Percentiles rank a stretch among this genome's conserved stretches.
Evolutionary conservation across 2,797 vertebrate genomes (phyloP).

Genomic region (Lutjanus argentimaculatus): DNA sequence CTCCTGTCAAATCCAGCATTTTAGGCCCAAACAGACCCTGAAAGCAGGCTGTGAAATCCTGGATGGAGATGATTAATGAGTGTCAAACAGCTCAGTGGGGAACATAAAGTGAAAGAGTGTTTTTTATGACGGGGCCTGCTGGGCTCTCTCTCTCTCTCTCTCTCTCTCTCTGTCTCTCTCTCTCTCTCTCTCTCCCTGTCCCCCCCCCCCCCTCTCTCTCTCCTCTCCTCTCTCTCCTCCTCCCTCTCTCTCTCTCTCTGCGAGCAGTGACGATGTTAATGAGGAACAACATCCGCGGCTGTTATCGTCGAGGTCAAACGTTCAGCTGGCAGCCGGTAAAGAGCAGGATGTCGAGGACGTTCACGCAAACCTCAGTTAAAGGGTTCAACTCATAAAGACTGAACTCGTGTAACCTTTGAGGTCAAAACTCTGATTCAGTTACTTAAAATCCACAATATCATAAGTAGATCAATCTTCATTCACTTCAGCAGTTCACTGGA

Average conservation of each 20-base stretch:
- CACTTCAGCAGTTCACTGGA: neutral
- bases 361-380: neutral
- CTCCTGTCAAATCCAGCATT: too few species aligned
- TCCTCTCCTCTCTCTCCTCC: too few species aligned
- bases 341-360: neutral
- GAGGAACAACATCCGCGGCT: conserved; percentile 58
- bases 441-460: accelerated
- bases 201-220: too few species aligned
- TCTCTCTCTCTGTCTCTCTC: too few species aligned
- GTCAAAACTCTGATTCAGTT: neutral
- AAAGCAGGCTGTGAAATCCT: too few species aligned
- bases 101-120: neutral
- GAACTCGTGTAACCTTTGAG: neutral
- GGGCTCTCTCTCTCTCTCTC: too few species aligned
- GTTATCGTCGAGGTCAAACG: conserved; percentile 64
- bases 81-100: neutral
- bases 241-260: neutral
- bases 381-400: accelerated
- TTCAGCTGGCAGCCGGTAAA: conserved; percentile 23
- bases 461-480: neutral
- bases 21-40: too few species aligned
- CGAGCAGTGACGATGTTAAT: conserved; percentile 10
- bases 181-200: too few species aligned
- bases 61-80: too few species aligned
- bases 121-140: conserved; percentile 31